phyloP scores from a whole-genome alignment of 2,113 vertebrate genomes.

The Antennarius striatus region DNA sequence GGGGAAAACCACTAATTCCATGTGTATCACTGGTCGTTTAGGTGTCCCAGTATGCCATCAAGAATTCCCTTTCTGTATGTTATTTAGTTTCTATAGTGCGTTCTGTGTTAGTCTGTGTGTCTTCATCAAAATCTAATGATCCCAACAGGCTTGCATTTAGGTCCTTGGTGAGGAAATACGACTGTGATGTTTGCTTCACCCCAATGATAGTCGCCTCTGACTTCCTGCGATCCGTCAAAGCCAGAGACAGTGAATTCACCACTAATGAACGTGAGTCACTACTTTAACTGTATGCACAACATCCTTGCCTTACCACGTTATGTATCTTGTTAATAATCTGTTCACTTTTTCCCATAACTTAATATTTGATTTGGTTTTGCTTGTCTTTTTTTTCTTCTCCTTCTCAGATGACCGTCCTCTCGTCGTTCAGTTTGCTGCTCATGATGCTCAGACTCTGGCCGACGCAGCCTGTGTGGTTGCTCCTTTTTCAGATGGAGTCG shows the following conservation, averaged over 20 bases:
- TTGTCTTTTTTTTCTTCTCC: conserved; percentile 29
- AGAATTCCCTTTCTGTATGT: too few species aligned
- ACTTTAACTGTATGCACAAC: neutral
- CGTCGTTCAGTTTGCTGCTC: conserved; percentile 96
- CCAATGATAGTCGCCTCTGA: conserved; percentile 97
- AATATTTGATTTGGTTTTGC: neutral
- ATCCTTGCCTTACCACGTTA: neutral
- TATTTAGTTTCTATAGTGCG: neutral
- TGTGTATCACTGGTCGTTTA: too few species aligned
- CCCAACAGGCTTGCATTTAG: conserved; percentile 89
- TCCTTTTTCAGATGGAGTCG: conserved; percentile 93
- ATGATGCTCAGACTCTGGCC: conserved; percentile 88
- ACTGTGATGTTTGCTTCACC: conserved; percentile 94
- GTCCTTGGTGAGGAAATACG: conserved; percentile 91
- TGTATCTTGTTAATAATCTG: neutral
- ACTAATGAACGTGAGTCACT: conserved; percentile 85
- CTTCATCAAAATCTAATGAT: neutral
- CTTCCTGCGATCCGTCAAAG: conserved; percentile 92
- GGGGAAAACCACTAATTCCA: neutral
- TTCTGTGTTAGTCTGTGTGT: neutral
- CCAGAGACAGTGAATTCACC: conserved; percentile 98
- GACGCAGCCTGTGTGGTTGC: conserved; percentile 87
- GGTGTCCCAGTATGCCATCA: too few species aligned
- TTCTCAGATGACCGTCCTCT: conserved; percentile 88
- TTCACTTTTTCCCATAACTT: neutral